Conservation (phyloP, 2,113 vertebrate species). For the Platichthys stellatus region DNA sequence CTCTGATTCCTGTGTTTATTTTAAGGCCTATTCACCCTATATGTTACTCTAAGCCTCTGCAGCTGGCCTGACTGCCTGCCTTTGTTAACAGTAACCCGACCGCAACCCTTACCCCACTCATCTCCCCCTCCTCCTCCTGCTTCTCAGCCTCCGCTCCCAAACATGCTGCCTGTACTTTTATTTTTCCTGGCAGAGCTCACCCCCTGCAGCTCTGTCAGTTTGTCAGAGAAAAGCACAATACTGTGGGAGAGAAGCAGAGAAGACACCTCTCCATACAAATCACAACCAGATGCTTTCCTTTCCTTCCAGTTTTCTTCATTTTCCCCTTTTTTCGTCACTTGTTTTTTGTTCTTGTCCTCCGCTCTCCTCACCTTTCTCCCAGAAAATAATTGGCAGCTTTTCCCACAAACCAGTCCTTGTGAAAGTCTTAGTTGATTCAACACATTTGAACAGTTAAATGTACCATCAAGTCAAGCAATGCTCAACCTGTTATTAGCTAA, state of each 20-base stretch:
- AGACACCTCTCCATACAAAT: conserved; percentile 57
- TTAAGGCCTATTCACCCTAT: conserved; percentile 41
- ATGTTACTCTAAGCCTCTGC: conserved; percentile 53
- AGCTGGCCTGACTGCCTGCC: conserved; percentile 63
- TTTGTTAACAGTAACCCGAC: conserved; percentile 51
- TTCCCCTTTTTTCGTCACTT: neutral
- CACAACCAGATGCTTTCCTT: conserved; percentile 58
- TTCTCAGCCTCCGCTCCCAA: conserved; percentile 36
- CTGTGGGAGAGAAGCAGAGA: conserved; percentile 54
- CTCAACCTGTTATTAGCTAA: neutral
- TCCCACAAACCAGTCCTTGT: neutral
- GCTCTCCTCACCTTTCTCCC: conserved; percentile 34
- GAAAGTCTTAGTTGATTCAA: neutral
- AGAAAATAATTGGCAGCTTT: neutral
- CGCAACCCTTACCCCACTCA: neutral
- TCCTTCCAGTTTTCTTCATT: conserved; percentile 30
- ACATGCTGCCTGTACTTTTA: conserved; percentile 58
- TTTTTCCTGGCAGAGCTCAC: conserved; percentile 67
- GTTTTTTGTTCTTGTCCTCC: conserved; percentile 8
- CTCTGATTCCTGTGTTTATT: conserved; percentile 57
- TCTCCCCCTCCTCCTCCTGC: conserved; percentile 17
- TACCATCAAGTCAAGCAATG: neutral
- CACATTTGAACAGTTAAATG: conserved; percentile 2
- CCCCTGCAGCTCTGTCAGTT: conserved; percentile 60
- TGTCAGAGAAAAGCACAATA: conserved; percentile 51